Evolutionary conservation across 2,888 invertebrate genomes (phyloP).

Genomic region (Acanthopleura granulata): DNA sequence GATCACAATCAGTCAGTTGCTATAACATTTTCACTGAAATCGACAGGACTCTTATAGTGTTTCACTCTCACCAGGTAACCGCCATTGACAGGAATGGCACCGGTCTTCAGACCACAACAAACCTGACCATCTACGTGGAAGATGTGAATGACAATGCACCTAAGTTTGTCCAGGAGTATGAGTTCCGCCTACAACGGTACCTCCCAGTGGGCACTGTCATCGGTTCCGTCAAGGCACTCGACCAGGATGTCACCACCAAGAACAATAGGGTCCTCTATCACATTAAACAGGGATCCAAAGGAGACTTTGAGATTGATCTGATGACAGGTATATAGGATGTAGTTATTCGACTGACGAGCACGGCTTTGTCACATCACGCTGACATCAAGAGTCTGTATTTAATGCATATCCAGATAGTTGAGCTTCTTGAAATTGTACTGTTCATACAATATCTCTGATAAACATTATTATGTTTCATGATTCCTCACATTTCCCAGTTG

Average conservation of each 20-base stretch:
- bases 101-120: conserved; percentile 27
- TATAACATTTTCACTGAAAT: too few relatives aligned
- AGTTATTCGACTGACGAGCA: too few relatives aligned
- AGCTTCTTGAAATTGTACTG: too few relatives aligned
- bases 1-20: too few relatives aligned
- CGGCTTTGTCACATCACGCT: too few relatives aligned
- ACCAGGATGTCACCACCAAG: conserved; percentile 24
- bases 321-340: conserved; percentile 27
- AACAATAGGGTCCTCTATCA: conserved; percentile 28
- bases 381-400: too few relatives aligned
- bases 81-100: conserved; percentile 34
- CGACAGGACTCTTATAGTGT: background rate
- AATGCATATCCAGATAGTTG: too few relatives aligned
- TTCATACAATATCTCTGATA: too few relatives aligned
- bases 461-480: too few relatives aligned
- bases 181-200: conserved; percentile 9
- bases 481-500: too few relatives aligned
- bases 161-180: conserved; percentile 22
- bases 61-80: conserved; percentile 23
- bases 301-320: conserved; percentile 27
- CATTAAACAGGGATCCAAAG: conserved; percentile 21
- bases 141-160: conserved; percentile 36
- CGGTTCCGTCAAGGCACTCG: conserved; percentile 23
- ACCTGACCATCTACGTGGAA: conserved; percentile 27
- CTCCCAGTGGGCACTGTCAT: conserved; percentile 16